phyloP scores from a whole-genome alignment of 2,888 invertebrate species.

The Leucoma salicis region DNA sequence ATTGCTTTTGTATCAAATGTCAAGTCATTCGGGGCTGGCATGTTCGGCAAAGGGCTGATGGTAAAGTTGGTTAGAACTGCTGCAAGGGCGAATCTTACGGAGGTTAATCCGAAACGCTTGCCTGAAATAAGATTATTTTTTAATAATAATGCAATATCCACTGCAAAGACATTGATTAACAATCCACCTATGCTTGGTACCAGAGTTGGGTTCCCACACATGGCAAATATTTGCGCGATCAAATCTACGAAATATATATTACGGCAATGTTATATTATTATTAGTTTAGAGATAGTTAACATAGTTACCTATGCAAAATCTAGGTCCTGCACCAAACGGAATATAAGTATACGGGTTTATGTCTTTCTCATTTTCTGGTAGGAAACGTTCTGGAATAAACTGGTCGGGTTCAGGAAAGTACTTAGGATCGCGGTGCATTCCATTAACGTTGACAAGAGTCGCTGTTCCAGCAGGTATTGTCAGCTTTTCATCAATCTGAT shows the following conservation, averaged over 20 bases:
- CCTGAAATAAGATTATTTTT: no score
- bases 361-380: conserved; percentile 75
- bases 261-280: no score
- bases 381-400: conserved; percentile 81
- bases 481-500: conserved; percentile 44
- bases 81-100: conserved; percentile 7
- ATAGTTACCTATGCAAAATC: conserved; percentile 80
- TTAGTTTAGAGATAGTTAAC: no score
- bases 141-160: no score
- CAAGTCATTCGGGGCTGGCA: conserved; percentile 1
- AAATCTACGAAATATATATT: no score
- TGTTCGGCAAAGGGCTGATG: conserved; percentile 4
- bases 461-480: conserved; percentile 47
- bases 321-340: conserved; percentile 82
- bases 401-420: conserved; percentile 75
- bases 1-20: neutral
- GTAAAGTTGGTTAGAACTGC: conserved; percentile 8
- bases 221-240: no score
- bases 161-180: no score
- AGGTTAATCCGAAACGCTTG: conserved; percentile 10
- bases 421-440: conserved; percentile 60
- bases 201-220: no score
- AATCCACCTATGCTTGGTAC: no score
- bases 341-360: conserved; percentile 54
- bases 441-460: conserved; percentile 45